These are phyloP conservation scores for Staurois parvus DNA, from an alignment of 2,797 vertebrate species.

Conservation along the genomic window DNA sequence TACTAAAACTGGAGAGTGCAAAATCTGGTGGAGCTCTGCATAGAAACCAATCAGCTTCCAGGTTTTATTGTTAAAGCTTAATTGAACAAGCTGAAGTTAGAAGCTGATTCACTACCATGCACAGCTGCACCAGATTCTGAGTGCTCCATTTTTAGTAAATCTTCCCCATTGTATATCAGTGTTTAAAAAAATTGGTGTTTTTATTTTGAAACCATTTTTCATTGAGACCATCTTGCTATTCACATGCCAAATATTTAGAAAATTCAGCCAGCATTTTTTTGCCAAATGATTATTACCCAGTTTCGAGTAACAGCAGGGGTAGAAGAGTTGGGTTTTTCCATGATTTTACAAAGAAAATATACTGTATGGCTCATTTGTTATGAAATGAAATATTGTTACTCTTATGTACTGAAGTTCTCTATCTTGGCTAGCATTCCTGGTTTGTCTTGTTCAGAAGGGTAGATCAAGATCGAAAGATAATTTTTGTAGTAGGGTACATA, in stretches of 20 bases:
- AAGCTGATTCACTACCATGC: no score
- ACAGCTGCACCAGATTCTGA: no score
- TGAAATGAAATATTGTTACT: constrained; percentile 7
- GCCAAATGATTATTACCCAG: background rate
- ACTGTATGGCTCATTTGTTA: background rate
- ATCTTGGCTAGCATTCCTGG: background rate
- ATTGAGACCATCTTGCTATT: no score
- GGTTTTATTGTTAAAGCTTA: no score
- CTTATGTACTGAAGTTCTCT: background rate
- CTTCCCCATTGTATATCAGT: no score
- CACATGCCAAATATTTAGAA: background rate
- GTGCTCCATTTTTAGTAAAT: no score
- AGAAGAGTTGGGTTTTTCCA: constrained; percentile 10
- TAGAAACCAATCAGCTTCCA: no score
- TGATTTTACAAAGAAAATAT: constrained; percentile 21
- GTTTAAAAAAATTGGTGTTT: no score
- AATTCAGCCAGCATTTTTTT: background rate
- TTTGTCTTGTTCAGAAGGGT: background rate
- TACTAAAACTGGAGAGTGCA: no score
- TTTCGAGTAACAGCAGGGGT: background rate
- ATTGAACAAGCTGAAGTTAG: no score
- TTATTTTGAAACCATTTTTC: no score
- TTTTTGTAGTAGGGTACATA: background rate
- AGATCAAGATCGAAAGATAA: background rate
- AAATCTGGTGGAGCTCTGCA: no score